Percentiles rank a stretch among this genome's conserved stretches.
These are phyloP conservation scores for Microcebus griseorufus DNA, from an alignment of 2,113 vertebrate species.

Conservation along the genomic window DNA sequence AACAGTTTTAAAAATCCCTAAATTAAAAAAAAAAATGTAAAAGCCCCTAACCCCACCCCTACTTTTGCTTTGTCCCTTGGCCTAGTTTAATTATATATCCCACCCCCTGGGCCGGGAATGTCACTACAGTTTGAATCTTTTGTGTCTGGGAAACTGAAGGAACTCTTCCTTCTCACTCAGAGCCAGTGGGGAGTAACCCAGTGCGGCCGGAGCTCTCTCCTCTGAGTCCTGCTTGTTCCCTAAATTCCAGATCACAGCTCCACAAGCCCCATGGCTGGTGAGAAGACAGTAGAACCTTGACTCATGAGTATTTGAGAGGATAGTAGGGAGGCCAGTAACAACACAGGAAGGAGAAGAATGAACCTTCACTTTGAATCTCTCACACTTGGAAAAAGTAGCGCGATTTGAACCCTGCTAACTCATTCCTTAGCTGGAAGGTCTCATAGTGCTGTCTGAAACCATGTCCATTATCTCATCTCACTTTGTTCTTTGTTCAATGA, in stretches of 20 bases:
- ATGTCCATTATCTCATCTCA: background rate
- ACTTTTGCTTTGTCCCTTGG: background rate
- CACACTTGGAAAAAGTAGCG: background rate
- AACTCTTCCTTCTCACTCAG: background rate
- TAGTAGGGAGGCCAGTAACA: background rate
- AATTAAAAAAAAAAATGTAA: background rate
- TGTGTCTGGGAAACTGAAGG: background rate
- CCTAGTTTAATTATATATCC: background rate
- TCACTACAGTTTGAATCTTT: background rate
- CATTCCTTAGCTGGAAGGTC: background rate
- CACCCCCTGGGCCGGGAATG: background rate
- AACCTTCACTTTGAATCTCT: background rate
- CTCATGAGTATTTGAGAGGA: background rate
- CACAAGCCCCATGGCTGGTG: background rate
- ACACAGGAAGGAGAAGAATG: background rate
- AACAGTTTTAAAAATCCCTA: conserved; percentile 8
- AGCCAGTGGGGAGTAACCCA: background rate
- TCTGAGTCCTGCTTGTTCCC: background rate
- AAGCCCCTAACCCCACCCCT: background rate
- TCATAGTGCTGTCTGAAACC: background rate
- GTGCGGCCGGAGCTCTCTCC: background rate
- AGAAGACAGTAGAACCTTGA: background rate
- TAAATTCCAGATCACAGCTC: background rate
- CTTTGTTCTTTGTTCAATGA: background rate
- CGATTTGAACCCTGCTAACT: background rate